A percentile compares a stretch with the other conserved stretches of the same genome.
These are phyloP conservation scores for Setipinna tenuifilis DNA, from an alignment of 2,797 vertebrate genomes.

Conservation along the genomic window DNA sequence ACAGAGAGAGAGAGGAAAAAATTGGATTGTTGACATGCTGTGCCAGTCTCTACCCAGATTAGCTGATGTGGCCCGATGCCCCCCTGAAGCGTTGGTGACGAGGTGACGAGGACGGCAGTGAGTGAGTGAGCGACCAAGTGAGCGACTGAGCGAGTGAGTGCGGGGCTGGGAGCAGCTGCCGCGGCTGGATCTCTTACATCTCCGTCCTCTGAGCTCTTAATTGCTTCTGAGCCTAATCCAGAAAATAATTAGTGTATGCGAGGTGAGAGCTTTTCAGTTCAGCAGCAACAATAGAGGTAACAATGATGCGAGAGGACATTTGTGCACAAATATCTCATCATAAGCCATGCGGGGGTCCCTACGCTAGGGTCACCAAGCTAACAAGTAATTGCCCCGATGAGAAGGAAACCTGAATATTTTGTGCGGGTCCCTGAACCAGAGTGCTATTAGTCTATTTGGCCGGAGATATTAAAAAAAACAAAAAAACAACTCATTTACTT, in stretches of 20 bases:
- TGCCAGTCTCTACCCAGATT: neutral
- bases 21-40: conserved; percentile 7
- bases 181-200: conserved; percentile 44
- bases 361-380: conserved; percentile 57
- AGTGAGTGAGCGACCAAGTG: neutral
- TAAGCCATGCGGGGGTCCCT: conserved; percentile 54
- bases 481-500: neutral
- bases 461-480: neutral
- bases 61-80: neutral
- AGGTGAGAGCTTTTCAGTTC: conserved; percentile 61
- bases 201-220: conserved; percentile 44
- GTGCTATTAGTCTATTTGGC: conserved; percentile 35
- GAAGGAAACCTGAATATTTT: conserved; percentile 28
- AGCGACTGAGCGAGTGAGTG: neutral
- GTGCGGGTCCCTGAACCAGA: conserved; percentile 20
- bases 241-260: conserved; percentile 65
- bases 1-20: neutral
- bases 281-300: conserved; percentile 59
- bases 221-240: conserved; percentile 66
- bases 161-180: conserved; percentile 30
- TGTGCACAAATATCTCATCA: conserved; percentile 54
- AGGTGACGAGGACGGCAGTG: too few relatives aligned
- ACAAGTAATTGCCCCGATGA: conserved; percentile 55
- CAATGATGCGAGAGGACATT: conserved; percentile 55
- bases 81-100: neutral